A percentile compares a stretch with the other conserved stretches of the same genome.
These are phyloP conservation scores for Cygnus buccinator DNA, from an alignment of 2,113 vertebrate species.

Conservation along the genomic window DNA sequence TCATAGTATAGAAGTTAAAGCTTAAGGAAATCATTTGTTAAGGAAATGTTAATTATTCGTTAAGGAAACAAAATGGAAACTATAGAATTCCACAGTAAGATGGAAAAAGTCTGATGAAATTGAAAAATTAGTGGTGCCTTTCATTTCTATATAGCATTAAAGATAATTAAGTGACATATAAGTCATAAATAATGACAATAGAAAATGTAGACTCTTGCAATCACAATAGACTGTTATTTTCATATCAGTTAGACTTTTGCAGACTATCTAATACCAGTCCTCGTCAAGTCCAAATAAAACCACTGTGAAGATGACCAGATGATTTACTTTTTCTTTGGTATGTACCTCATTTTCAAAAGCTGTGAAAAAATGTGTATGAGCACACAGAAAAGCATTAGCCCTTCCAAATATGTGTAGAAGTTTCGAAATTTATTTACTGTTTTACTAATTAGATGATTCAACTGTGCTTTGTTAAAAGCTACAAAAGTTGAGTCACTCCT, in stretches of 20 bases:
- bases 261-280: neutral
- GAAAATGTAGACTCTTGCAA: neutral
- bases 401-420: neutral
- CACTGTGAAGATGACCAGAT: neutral
- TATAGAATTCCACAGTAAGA: neutral
- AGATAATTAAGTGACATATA: neutral
- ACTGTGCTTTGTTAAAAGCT: constrained; percentile 32
- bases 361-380: neutral
- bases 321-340: neutral
- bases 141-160: neutral
- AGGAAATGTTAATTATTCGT: too few species aligned
- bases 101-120: neutral
- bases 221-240: neutral
- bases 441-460: constrained; percentile 50
- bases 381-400: neutral
- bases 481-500: constrained; percentile 42
- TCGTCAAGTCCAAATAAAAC: neutral
- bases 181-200: neutral
- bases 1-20: neutral
- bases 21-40: neutral
- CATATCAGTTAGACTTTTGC: neutral
- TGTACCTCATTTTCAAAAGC: neutral
- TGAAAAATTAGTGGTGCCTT: neutral
- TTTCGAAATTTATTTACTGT: constrained; percentile 26
- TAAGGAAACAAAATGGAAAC: neutral